Evolutionary conservation across 1,140 invertebrate genomes (phyloP).

Genomic region (Aphis craccivora): DNA sequence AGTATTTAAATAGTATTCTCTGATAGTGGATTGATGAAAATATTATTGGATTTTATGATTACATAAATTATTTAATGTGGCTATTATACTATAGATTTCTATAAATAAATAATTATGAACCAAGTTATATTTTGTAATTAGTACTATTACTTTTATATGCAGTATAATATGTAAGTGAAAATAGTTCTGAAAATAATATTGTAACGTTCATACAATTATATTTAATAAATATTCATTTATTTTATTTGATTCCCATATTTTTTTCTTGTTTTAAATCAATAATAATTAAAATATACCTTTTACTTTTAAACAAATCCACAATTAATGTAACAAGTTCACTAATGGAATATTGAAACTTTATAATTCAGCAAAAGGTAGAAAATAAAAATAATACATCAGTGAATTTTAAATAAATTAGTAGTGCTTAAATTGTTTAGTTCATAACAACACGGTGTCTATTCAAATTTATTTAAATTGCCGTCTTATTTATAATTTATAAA

Average conservation of each 20-base stretch:
- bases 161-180: too few species aligned
- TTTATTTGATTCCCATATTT: background rate
- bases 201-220: background rate
- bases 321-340: too few species aligned
- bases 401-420: background rate
- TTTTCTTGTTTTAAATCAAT: background rate
- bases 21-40: background rate
- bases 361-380: background rate
- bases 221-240: background rate
- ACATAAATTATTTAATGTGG: background rate
- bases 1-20: background rate
- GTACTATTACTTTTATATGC: background rate
- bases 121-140: background rate
- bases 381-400: background rate
- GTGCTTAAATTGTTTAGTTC: too few species aligned
- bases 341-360: too few species aligned
- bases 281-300: background rate
- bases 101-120: background rate
- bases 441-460: too few species aligned
- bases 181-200: too few species aligned
- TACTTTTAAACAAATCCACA: too few species aligned
- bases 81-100: background rate
- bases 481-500: too few species aligned
- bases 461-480: too few species aligned
- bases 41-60: background rate